Conservation (phyloP, 1,140 invertebrate genomes). For the Zaprionus tsacasi region DNA sequence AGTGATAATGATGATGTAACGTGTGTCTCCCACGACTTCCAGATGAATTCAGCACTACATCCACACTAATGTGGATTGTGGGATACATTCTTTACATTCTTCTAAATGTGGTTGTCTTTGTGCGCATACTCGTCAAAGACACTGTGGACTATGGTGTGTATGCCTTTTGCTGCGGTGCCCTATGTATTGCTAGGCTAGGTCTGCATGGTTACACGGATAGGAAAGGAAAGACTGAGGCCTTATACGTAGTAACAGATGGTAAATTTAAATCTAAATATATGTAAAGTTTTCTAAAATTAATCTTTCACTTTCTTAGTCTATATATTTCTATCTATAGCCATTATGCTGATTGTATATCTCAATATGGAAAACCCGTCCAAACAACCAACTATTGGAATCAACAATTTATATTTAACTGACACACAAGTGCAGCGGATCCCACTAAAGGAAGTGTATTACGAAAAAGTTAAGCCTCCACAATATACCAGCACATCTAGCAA, state of each 20-base stretch:
- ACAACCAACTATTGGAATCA: too few species aligned
- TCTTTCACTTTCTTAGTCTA: neutral
- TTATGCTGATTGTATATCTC: neutral
- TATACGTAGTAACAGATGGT: neutral
- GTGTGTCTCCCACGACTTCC: neutral
- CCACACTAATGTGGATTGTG: neutral
- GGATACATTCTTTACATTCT: neutral
- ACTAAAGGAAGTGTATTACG: too few species aligned
- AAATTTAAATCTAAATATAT: neutral
- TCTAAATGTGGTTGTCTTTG: neutral
- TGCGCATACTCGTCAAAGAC: neutral
- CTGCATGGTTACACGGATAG: neutral
- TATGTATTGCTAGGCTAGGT: neutral
- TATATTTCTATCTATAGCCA: neutral
- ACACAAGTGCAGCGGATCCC: too few species aligned
- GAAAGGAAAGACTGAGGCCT: neutral
- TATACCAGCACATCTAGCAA: too few species aligned
- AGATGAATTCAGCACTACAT: neutral
- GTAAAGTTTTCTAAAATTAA: neutral
- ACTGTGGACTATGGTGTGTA: neutral
- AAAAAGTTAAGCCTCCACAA: too few species aligned
- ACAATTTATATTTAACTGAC: too few species aligned
- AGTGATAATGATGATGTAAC: neutral
- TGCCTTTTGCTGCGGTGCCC: neutral
- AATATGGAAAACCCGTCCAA: too few species aligned